These are phyloP conservation scores for Gymnorhina tibicen DNA, from an alignment of 2,113 vertebrate species.

Conservation along the genomic window DNA sequence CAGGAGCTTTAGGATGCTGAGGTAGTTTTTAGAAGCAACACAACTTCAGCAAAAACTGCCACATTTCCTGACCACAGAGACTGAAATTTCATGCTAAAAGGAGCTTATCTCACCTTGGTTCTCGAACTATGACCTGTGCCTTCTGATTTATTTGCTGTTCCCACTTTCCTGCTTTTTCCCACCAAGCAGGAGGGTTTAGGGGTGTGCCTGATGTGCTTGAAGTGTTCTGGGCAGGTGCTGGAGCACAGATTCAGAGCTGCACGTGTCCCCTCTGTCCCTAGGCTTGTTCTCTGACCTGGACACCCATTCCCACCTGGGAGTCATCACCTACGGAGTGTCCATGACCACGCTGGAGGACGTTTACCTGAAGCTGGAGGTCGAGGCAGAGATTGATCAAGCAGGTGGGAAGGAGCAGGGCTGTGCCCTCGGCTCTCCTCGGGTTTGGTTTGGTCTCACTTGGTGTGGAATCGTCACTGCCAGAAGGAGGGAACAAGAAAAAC, in stretches of 20 bases:
- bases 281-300: constrained; percentile 92
- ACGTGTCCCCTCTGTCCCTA: constrained; percentile 18
- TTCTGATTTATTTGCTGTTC: not conserved
- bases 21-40: not conserved
- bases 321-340: constrained; percentile 92
- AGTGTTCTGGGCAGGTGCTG: not conserved
- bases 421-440: not conserved
- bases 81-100: not conserved
- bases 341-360: constrained; percentile 98
- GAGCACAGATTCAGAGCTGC: not conserved
- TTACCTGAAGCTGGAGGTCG: constrained; percentile 91
- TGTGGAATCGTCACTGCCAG: not conserved
- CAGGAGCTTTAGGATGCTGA: not conserved
- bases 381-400: constrained; percentile 92
- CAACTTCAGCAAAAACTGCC: not conserved
- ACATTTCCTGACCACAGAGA: not conserved
- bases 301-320: constrained; percentile 79
- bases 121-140: not conserved
- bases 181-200: accelerated
- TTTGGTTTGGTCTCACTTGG: accelerated
- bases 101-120: not conserved
- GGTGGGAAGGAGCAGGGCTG: constrained; percentile 64
- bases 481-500: not conserved
- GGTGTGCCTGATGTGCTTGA: not conserved
- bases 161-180: accelerated